Conservation (phyloP, 2,888 invertebrate species). For the Koerneria pararmatus region DNA sequence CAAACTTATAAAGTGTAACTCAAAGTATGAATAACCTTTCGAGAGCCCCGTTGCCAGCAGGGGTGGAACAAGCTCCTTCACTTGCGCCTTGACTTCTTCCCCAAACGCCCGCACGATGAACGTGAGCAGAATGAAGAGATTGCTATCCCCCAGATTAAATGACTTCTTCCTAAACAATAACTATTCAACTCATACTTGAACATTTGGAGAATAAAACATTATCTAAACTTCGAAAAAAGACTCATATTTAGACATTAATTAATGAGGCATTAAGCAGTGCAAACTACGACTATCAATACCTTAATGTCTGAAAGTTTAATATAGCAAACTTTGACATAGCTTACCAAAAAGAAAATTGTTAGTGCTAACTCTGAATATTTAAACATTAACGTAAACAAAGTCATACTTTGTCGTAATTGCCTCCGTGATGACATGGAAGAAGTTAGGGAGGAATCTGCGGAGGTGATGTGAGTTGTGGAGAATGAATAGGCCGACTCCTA, state of each 20-base stretch:
- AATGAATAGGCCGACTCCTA: slow-evolving; percentile 9
- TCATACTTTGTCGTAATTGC: not conserved
- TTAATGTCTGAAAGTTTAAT: no score
- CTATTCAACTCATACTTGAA: no score
- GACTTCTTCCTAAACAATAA: slow-evolving; percentile 67
- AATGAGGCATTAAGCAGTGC: no score
- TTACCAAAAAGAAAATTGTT: no score
- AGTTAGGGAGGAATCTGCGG: not conserved
- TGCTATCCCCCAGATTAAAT: slow-evolving; percentile 71
- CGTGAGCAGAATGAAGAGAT: slow-evolving; percentile 88
- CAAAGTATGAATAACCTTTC: slow-evolving; percentile 51
- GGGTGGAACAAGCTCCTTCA: slow-evolving; percentile 79
- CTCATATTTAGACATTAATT: no score
- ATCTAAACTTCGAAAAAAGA: no score
- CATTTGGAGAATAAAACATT: no score
- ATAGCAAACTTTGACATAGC: no score
- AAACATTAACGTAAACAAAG: no score
- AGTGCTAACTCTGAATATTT: no score
- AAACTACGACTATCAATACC: no score
- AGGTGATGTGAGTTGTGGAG: slow-evolving; percentile 15
- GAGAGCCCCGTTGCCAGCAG: slow-evolving; percentile 86
- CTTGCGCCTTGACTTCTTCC: slow-evolving; percentile 68
- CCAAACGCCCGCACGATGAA: slow-evolving; percentile 79
- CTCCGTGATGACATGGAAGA: slow-evolving; percentile 13
- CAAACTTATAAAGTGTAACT: not conserved